These are phyloP conservation scores for Oncorhynchus keta DNA, from an alignment of 2,113 vertebrate species.

Conservation along the genomic window DNA sequence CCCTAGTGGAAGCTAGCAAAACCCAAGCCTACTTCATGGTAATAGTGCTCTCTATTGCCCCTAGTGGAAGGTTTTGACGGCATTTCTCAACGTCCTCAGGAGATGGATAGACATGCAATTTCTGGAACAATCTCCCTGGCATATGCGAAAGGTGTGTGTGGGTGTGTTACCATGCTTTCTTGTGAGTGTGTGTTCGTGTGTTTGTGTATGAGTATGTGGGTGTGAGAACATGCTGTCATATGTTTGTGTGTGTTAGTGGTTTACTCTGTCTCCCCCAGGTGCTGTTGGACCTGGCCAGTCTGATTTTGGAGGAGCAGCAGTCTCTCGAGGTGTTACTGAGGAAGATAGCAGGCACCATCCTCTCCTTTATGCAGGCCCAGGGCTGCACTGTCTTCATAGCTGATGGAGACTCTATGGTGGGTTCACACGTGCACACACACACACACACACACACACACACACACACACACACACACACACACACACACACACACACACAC, in stretches of 20 bases:
- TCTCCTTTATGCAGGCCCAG: constrained; percentile 97
- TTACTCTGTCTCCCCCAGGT: constrained; percentile 73
- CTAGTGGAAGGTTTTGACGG: no score
- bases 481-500: not conserved
- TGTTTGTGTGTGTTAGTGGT: not conserved
- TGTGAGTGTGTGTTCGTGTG: not conserved
- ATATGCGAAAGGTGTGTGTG: constrained; percentile 1
- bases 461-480: not conserved
- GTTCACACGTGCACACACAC: constrained; percentile 28
- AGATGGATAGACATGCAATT: no score
- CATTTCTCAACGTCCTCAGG: no score
- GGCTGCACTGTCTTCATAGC: constrained; percentile 93
- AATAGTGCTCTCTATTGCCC: no score
- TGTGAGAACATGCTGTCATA: not conserved
- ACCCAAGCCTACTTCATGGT: no score
- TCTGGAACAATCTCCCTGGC: not conserved
- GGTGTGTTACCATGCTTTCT: not conserved
- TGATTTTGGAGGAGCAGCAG: constrained; percentile 97
- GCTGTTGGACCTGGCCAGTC: constrained; percentile 90
- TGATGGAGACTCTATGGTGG: constrained; percentile 86
- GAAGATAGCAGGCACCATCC: constrained; percentile 93
- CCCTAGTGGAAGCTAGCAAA: no score
- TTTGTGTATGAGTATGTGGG: not conserved
- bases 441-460: constrained; percentile 2
- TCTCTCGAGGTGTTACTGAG: constrained; percentile 91